Evolutionary conservation across 1,140 invertebrate species (phyloP).

Genomic region (Drosophila parabipectinata): DNA sequence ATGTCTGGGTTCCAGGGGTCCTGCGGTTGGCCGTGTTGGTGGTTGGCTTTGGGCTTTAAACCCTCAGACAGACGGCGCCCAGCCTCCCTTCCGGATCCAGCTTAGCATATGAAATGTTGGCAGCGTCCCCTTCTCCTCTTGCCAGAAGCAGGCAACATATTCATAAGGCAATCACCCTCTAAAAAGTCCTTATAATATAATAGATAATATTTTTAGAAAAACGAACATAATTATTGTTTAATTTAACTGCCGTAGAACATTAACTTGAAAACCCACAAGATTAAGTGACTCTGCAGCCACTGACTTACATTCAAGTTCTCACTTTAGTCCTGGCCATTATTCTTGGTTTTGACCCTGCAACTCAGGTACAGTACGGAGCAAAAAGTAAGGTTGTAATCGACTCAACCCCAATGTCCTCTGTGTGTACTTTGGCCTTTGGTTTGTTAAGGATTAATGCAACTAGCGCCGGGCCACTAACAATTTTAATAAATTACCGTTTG

Average conservation of each 20-base stretch:
- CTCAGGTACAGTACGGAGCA: neutral
- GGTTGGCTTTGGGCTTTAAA: constrained; percentile 46
- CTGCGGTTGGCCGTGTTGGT: constrained; percentile 51
- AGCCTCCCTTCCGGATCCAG: constrained; percentile 5
- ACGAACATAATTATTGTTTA: neutral
- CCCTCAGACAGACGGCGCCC: neutral
- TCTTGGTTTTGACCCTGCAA: constrained; percentile 16
- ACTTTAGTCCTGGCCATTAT: constrained; percentile 25
- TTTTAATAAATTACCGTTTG: constrained; percentile 78
- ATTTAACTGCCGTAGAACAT: neutral
- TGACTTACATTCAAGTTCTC: constrained; percentile 25
- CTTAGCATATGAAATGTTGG: constrained; percentile 76
- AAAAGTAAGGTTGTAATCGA: constrained; percentile 29
- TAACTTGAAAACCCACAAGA: neutral
- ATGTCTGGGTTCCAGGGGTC: constrained; percentile 14
- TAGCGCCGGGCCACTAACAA: constrained; percentile 50
- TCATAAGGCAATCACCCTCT: constrained; percentile 64
- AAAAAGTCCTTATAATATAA: neutral
- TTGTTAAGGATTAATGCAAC: constrained; percentile 61
- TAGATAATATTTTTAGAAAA: neutral
- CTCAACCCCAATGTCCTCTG: constrained; percentile 27
- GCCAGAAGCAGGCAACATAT: constrained; percentile 53
- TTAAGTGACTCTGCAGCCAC: neutral
- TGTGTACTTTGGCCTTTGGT: neutral
- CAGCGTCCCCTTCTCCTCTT: constrained; percentile 29